Base-by-base conservation (phyloP, 2,888 invertebrate genomes). In the Corythucha ciliata region DNA sequence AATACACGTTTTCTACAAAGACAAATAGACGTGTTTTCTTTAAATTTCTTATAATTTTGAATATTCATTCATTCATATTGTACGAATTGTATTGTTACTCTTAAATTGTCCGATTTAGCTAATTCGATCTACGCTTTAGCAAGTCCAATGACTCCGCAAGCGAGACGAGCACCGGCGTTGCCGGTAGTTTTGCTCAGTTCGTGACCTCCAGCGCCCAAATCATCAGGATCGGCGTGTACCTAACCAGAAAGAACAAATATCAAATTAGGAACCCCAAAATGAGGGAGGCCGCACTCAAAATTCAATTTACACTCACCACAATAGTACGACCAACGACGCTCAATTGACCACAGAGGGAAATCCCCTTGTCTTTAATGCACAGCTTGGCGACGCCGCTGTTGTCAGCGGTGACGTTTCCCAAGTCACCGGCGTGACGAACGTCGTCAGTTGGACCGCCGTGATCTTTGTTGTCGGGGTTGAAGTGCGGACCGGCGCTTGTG, bases 401-500 rank as follows among this genome's bases (percentile, higher is more conserved):
- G 18, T 72, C 72, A 18, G 83, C 80, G 57, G 74, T 75, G 34
- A 92, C 76, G 65, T 92, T 90, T 52, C 93, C 93, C 56, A 96
- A 75, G 68, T 96, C 94, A 1, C 94, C 94, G 39, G 83, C 80
- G 68, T 96, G 94, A 55, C 94, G 81, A 4, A 75, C 71, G 1
- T 64, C 63, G 54, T 84, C 78, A 21, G 68, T 70, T 0, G 93
- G 94, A 0, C 76, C 85, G 12, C 90, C 96, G 65, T 96, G 96
- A 0, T 83, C 83, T 62, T 77, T 76, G 60, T 78, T 78, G 41
- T 68, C 60, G 0, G 94, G 94, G 71, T 96, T 96, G 72, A 88
- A 96, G 71, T 96, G 96, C 0, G 87, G 73, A 0, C 94, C 96
- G 27, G 94, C 91, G 32, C 90, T 91, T n/a, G 83, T 87, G 70